Percentiles rank a stretch among this genome's conserved stretches.
Evolutionary conservation across 2,113 vertebrate species (phyloP).

Genomic region (Chrysochloris asiatica): DNA sequence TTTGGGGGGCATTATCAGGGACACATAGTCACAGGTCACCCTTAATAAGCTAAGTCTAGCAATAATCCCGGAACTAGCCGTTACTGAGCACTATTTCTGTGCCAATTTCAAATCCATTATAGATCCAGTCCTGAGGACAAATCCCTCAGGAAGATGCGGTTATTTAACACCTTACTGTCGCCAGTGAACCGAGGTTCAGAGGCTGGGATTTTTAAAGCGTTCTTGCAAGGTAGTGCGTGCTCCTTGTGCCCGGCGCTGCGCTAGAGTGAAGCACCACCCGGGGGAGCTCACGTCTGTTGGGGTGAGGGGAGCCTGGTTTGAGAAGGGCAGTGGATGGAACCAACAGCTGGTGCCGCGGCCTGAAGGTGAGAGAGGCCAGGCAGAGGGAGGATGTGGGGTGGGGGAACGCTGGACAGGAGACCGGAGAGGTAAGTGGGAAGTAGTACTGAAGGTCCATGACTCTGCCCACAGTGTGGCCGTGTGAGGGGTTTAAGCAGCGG

Average conservation of each 20-base stretch:
- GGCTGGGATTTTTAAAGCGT: slow-evolving; percentile 22
- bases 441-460: background rate
- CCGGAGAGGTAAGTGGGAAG: background rate
- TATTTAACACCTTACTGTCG: slow-evolving; percentile 47
- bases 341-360: background rate
- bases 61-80: background rate
- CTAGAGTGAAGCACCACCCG: background rate
- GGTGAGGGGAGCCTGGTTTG: background rate
- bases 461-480: background rate
- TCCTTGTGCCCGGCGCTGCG: background rate
- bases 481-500: background rate
- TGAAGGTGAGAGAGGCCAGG: background rate
- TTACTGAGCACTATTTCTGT: background rate
- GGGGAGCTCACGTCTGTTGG: background rate
- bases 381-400: background rate
- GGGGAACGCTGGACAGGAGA: background rate
- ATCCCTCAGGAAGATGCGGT: slow-evolving; percentile 34
- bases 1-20: background rate
- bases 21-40: background rate
- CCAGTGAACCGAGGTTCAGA: background rate
- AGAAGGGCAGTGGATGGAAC: too few relatives aligned
- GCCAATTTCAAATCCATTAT: slow-evolving; percentile 40
- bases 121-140: too few relatives aligned
- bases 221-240: background rate
- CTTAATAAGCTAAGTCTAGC: background rate